Base-by-base conservation (phyloP, 2,797 vertebrate genomes). In the Phyllotis vaccarum region DNA sequence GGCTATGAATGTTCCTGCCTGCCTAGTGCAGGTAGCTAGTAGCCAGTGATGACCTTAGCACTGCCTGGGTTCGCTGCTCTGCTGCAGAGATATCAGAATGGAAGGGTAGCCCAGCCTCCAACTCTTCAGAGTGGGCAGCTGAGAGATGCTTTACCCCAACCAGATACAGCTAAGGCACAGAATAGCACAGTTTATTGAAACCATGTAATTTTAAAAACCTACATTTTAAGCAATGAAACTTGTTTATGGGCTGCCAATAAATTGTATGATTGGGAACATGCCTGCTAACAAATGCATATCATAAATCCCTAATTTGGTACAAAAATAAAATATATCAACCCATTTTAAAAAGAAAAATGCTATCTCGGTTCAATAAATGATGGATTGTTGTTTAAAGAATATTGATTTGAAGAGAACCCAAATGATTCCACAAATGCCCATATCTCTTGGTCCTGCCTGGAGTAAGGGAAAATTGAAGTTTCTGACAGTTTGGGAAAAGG, bases 211-310 rank as follows among this genome's bases (percentile, higher is more conserved):
- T 56, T 62, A 3, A 81, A 76, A 29, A 34, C 31, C 22, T 22
- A 40, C 52, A 88, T 49, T 95, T 96, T 78, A 96, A 86, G 46
- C 9, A 27, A 10, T 66, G 93, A 86, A 82, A 31, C 62, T 86
- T 68, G 34, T 60, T 92, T 75, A 49, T n/a, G 27, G 46, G 22
- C 37, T 89, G 46, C 37, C 74, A n/a, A 56, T 90, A 86, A 89
- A 89, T 64, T 43, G 2, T 14, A 11, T 29, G 70, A 40, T 75
- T 82, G 96, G 68, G 64, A 86, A 95, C 90, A 86, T 54, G 74
- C 66, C 27, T 40, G 13, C 31, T 43, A 89, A 79, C 60, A 68
- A 95, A 54, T 78, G 76, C 43, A 22, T 46, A 7, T 40, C 46
- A 49, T 81, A 93, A 91, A 93, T 88, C 19, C 6, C 22, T 85